phyloP scores from a whole-genome alignment of 2,888 invertebrate species.

The Pterostichus madidus region DNA sequence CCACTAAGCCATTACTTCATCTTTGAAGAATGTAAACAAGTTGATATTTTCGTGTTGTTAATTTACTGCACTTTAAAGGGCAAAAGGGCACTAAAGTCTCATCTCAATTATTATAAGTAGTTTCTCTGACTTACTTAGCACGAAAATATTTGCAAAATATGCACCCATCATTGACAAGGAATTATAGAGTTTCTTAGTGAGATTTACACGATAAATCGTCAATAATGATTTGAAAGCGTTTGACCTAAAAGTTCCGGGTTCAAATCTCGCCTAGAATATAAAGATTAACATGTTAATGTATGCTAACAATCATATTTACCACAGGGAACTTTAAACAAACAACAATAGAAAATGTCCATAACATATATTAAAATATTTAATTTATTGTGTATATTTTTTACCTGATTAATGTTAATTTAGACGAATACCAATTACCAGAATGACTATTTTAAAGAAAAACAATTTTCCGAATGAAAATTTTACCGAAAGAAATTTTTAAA shows the following conservation, averaged over 20 bases:
- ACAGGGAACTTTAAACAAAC: neutral
- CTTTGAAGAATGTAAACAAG: too few species aligned
- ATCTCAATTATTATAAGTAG: neutral
- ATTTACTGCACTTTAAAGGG: neutral
- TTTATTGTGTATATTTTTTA: too few species aligned
- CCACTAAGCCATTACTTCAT: too few species aligned
- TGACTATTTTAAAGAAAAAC: too few species aligned
- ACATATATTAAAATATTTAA: neutral
- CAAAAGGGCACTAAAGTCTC: neutral
- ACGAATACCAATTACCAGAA: too few species aligned
- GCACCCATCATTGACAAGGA: neutral
- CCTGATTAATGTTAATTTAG: too few species aligned
- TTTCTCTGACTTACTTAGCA: neutral
- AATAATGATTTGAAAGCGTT: slow-evolving; percentile 41
- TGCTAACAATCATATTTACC: neutral
- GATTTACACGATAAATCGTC: slow-evolving; percentile 12
- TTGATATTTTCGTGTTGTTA: too few species aligned
- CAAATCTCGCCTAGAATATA: slow-evolving; percentile 3
- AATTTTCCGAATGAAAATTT: too few species aligned
- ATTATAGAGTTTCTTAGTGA: neutral
- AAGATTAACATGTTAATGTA: neutral
- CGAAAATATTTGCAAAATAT: neutral
- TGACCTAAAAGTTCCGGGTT: slow-evolving; percentile 43
- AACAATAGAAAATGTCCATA: neutral
- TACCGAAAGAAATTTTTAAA: too few species aligned